A percentile compares a stretch with the other conserved stretches of the same genome.
phyloP scores from a whole-genome alignment of 2,888 invertebrate species.

The Aleiodes testaceus region DNA sequence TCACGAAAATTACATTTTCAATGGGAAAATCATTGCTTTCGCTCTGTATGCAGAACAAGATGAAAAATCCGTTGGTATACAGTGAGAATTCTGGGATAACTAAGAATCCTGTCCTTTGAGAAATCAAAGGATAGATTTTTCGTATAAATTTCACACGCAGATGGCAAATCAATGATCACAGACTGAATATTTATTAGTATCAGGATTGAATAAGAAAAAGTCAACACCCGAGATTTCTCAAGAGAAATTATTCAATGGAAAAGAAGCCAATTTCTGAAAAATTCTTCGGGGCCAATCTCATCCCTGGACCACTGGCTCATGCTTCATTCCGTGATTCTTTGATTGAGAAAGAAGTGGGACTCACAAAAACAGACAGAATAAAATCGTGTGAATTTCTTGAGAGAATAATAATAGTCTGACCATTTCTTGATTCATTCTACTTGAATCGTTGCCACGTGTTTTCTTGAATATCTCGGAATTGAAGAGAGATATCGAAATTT shows the following conservation, averaged over 20 bases:
- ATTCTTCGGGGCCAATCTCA: slow-evolving; percentile 24
- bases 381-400: no score
- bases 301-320: neutral
- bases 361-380: no score
- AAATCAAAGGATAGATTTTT: slow-evolving; percentile 48
- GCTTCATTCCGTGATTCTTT: neutral
- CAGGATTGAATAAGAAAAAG: slow-evolving; percentile 43
- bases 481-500: no score
- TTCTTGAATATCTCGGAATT: no score
- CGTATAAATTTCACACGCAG: slow-evolving; percentile 52
- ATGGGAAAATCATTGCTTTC: neutral
- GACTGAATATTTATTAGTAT: slow-evolving; percentile 57
- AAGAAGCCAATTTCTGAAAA: neutral
- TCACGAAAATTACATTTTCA: no score
- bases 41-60: neutral
- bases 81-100: slow-evolving; percentile 11
- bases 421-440: no score
- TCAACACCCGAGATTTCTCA: slow-evolving; percentile 51
- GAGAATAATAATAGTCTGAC: no score
- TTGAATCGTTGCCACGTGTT: no score
- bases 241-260: slow-evolving; percentile 50
- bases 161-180: slow-evolving; percentile 51
- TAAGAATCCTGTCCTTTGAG: slow-evolving; percentile 43
- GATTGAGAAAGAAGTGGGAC: no score
- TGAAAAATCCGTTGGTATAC: neutral